These are phyloP conservation scores for Hirudo medicinalis DNA, from an alignment of 1,140 invertebrate species.

Conservation along the genomic window DNA sequence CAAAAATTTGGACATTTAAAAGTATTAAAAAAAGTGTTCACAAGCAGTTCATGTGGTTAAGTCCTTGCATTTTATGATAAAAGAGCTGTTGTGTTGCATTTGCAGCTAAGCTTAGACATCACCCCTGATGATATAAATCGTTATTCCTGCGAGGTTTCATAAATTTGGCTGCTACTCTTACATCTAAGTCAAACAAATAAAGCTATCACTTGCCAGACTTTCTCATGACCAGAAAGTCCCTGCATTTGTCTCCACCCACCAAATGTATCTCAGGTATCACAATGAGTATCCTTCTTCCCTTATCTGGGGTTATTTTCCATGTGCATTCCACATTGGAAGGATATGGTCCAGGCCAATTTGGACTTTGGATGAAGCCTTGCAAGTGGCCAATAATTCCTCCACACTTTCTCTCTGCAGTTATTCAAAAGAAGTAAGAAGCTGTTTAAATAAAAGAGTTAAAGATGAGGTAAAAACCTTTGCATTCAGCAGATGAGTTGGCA, in stretches of 20 bases:
- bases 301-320: conserved; percentile 38
- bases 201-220: conserved; percentile 34
- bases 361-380: conserved; percentile 37
- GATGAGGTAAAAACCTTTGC: conserved; percentile 21
- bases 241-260: conserved; percentile 33
- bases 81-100: no score
- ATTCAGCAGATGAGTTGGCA: conserved; percentile 22
- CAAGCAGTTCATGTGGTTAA: no score
- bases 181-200: background rate
- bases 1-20: no score
- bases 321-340: conserved; percentile 37
- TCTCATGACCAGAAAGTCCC: conserved; percentile 37
- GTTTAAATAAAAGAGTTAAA: background rate
- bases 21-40: no score
- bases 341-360: conserved; percentile 41
- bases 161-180: background rate
- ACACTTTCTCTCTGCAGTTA: conserved; percentile 31
- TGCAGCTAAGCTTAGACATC: no score
- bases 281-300: conserved; percentile 36
- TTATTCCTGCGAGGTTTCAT: background rate
- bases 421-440: background rate
- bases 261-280: conserved; percentile 39
- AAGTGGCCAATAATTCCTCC: conserved; percentile 30
- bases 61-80: no score
- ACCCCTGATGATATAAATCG: no score